Evolutionary conservation across 2,797 vertebrate species (phyloP).

Genomic region (Helarctos malayanus): DNA sequence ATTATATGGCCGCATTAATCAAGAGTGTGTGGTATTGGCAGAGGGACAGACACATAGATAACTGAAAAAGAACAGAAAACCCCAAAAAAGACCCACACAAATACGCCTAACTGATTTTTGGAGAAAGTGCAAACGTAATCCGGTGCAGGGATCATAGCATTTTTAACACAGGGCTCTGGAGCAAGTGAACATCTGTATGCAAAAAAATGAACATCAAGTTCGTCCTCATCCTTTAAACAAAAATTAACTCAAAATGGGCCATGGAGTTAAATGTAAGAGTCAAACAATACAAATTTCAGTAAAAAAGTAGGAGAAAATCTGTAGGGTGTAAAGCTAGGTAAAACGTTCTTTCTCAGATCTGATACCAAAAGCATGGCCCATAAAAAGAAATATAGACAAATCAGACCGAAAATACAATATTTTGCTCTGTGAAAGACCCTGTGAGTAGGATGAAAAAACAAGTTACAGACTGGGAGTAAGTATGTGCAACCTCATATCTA

Average conservation of each 20-base stretch:
- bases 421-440: not conserved
- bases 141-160: not conserved
- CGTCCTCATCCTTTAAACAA: not conserved
- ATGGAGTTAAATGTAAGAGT: not conserved
- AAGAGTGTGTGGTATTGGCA: not conserved
- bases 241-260: constrained; percentile 34
- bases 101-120: constrained; percentile 12
- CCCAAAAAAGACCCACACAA: not conserved
- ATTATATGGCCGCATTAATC: not conserved
- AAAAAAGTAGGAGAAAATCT: not conserved
- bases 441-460: not conserved
- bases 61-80: not conserved
- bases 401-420: not conserved
- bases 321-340: not conserved
- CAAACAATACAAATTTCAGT: not conserved
- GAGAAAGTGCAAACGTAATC: constrained; percentile 19
- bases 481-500: not conserved
- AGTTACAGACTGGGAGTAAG: not conserved
- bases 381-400: not conserved
- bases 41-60: not conserved
- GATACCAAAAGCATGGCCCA: not conserved
- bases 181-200: not conserved
- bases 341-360: constrained; percentile 33
- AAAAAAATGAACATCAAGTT: not conserved
- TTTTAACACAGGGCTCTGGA: not conserved